Conservation (phyloP, 2,113 vertebrate genomes). For the Platysteira castanea region DNA sequence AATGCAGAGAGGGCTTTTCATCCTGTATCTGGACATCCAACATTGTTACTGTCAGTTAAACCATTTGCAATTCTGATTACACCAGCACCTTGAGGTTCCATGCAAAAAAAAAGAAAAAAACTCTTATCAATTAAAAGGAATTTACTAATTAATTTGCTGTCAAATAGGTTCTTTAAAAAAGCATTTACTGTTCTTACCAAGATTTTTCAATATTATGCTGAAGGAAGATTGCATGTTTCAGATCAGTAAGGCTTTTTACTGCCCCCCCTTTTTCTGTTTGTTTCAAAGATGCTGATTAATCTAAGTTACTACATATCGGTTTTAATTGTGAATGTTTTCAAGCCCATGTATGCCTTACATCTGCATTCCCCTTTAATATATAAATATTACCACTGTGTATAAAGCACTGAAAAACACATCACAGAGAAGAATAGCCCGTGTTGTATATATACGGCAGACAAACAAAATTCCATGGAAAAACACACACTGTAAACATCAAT, state of each 20-base stretch:
- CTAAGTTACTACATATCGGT: not conserved
- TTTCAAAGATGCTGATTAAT: not conserved
- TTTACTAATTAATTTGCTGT: not conserved
- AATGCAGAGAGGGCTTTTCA: not conserved
- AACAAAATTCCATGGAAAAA: conserved; percentile 65
- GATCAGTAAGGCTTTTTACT: not conserved
- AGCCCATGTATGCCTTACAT: not conserved
- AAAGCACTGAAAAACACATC: not conserved
- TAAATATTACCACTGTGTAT: not conserved
- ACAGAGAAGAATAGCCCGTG: conserved; percentile 14
- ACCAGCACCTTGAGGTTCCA: not conserved
- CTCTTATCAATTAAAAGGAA: not conserved
- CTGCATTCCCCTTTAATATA: not conserved
- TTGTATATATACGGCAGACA: conserved; percentile 17
- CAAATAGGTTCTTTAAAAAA: not conserved
- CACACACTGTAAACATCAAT: conserved; percentile 60
- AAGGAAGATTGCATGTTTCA: not conserved
- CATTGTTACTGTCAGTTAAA: not conserved
- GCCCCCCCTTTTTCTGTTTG: not conserved
- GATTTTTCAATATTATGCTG: not conserved
- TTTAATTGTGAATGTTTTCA: not conserved
- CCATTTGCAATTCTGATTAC: not conserved
- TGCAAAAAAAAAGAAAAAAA: not conserved
- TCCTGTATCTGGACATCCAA: not conserved
- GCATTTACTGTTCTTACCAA: not conserved